phyloP scores from a whole-genome alignment of 2,797 vertebrate species.

The Channa striata region DNA sequence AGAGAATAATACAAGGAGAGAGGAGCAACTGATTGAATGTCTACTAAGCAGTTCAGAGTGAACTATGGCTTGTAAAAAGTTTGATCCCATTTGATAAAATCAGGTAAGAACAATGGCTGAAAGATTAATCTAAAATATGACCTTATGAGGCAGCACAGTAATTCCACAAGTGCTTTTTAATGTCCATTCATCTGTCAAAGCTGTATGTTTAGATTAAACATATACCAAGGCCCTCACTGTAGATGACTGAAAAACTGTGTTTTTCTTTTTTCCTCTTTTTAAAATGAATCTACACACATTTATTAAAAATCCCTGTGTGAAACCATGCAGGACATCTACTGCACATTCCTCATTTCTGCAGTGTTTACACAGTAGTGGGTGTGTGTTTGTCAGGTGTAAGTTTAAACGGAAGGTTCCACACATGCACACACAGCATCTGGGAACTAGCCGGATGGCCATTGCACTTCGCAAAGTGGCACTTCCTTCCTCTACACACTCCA shows the following conservation, averaged over 20 bases:
- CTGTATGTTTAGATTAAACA: constrained; percentile 50
- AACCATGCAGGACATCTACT: constrained; percentile 16
- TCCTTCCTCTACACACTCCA: constrained; percentile 85
- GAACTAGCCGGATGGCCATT: constrained; percentile 73
- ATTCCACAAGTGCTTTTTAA: constrained; percentile 58
- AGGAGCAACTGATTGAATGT: constrained; percentile 63
- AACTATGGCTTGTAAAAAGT: constrained; percentile 56
- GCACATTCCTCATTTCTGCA: constrained; percentile 33
- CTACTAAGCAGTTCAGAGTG: constrained; percentile 59
- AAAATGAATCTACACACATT: constrained; percentile 32
- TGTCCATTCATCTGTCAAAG: constrained; percentile 46
- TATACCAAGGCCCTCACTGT: constrained; percentile 19
- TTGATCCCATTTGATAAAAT: constrained; percentile 61
- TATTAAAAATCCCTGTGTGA: constrained; percentile 24
- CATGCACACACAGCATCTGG: constrained; percentile 56
- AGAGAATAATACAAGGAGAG: constrained; percentile 60
- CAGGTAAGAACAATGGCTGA: constrained; percentile 57
- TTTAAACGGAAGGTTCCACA: constrained; percentile 60
- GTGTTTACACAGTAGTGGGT: constrained; percentile 51
- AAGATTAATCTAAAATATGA: constrained; percentile 61
- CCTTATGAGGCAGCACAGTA: constrained; percentile 41
- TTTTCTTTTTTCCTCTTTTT: not conserved
- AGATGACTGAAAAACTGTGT: not conserved
- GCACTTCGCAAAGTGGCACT: constrained; percentile 80
- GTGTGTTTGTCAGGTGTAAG: constrained; percentile 67